Base-by-base conservation (phyloP, 2,797 vertebrate genomes). In the Microctenopoma lineatum region DNA sequence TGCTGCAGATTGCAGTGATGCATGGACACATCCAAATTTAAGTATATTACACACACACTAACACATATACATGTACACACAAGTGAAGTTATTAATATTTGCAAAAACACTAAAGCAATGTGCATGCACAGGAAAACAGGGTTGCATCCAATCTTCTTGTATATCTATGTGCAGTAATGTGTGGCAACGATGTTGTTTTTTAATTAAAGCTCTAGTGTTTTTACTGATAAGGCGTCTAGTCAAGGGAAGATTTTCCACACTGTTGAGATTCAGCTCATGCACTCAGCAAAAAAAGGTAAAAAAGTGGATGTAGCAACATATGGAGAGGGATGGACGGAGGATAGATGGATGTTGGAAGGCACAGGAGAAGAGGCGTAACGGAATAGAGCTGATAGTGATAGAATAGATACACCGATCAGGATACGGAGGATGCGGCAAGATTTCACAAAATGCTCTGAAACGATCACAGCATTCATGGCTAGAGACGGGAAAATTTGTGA, bases 161-260 rank as follows among this genome's bases (percentile, higher is more conserved):
- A 69, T 64, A 75, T 88, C 69, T 75, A 66, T 81, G 84, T 74
- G 83, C 84, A 88, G 66, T 56, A 77, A 84, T 66, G 80, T 85
- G 81, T 80, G 64, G 63, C 72, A 75, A 64, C 27, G 59, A 80
- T 87, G 84, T 70, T 83, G 46, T 86, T 80, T 86, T 90, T 85
- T 87, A 90, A 90, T 91, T 88, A 89, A 87, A 80, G 80, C 80
- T 81, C 83, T 75, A 60, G 75, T 88, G 81, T 87, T 89, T 84
- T 83, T 51, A 42, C 80, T 77, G 85, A 91, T 90, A 89, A 86
- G 73, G 75, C 67, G 36, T 53, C 72, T 75, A 77, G 77, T 85
- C 85, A 85, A 89, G 68, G 85, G 74, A 65, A 57, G 58, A 77
- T 63, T 76, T 74, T 82, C 75, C 75, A 79, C 76, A 58, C 70